Base-by-base conservation (phyloP, 1,140 invertebrate genomes). In the Nephila pilipes region DNA sequence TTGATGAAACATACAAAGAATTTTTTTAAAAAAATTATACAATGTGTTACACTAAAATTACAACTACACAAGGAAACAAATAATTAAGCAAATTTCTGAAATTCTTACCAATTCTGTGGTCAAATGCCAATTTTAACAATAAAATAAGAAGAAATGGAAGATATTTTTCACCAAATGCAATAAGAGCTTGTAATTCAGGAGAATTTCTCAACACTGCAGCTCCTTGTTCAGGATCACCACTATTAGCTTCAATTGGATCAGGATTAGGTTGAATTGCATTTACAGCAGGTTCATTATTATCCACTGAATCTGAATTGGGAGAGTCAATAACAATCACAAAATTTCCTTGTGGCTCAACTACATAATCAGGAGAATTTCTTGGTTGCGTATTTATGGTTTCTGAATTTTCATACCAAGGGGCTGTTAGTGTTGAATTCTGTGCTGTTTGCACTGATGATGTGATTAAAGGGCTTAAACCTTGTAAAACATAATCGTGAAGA, bases 101-200 rank as follows among this genome's bases (percentile, higher is more conserved):
- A 20, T 29, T 55, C 81, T 97, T 95, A 94, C 97, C 97, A 94
- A 97, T 96, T 93, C 97, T 96, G 95, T 98, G 97, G 95, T 98
- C 98, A 95, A 98, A 98, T 91, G 98, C 95, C 90, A 97, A 96
- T 95, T 98, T 98, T 18, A 97, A 95, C 25, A 98, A 95, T n/a
- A 98, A 95, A 94, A 99, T 97, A n/a, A n/a, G 95, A 87, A 98
- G 95, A 94, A 98, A 98, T 46, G 97, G n/a, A 58, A 97, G 95
- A 95, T 97, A 98, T 94, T 97, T 97, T 79, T 97, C n/a, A n/a
- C n/a, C 94, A 12, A 97, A 94, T 80, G 96, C 96, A 1, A 97
- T 94, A 14, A 97, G 95, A 79, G 96, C n/a, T n/a, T n/a, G n/a
- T 22, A 96, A 95, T 95, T 97, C 97, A n/a, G 97, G 96, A 92